Evolutionary conservation across 2,113 vertebrate species (phyloP), one percentile per base, ranked within the genome.

Genomic region (Atlantisia rogersi): DNA sequence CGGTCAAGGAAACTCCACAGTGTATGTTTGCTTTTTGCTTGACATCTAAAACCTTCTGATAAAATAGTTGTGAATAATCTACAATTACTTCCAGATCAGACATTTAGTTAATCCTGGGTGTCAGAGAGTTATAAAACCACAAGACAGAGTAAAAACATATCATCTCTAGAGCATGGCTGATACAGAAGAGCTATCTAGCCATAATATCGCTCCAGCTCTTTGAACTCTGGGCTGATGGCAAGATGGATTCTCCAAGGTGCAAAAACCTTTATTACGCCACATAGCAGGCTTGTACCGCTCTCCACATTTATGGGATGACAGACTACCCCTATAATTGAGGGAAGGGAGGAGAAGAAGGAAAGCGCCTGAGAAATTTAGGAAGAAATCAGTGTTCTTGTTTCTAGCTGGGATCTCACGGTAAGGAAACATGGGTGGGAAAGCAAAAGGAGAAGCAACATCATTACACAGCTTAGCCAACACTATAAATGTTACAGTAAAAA

Each of bases 401-500:
- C 75, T 74, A 65, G 15, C 5, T 88, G 25, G 4, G 9, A 46
- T 58, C 37, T 32, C 28, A 86, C 7, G 40, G 28, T 70, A 65
- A 78, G 21, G 17, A 86, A 94, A 37, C 24, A 53, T 3, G 6
- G 19, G 39, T 24, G 10, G 63, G 13, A 24, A 71, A 58, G 37
- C 18, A 58, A 48, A 80, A 84, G 29, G 37, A 86, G 50, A 71
- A 79, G 17, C 22, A 62, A 82, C 88, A 93, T 63, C 31, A 79
- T 84, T 90, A 70, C 12, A 32, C 11, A 84, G 81, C 78, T 91
- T 92, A 94, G 70, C 31, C 80, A 94, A 92, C n/a, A 62, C 50
- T 42, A 50, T 37, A 94, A 82, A 87, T 69, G 40, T 60, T 82
- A 84, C 94, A 87, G 44, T 48, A n/a, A 74, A 79, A 83, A 55